Conservation (phyloP, 2,888 invertebrate genomes). For the Carcina quercana region DNA sequence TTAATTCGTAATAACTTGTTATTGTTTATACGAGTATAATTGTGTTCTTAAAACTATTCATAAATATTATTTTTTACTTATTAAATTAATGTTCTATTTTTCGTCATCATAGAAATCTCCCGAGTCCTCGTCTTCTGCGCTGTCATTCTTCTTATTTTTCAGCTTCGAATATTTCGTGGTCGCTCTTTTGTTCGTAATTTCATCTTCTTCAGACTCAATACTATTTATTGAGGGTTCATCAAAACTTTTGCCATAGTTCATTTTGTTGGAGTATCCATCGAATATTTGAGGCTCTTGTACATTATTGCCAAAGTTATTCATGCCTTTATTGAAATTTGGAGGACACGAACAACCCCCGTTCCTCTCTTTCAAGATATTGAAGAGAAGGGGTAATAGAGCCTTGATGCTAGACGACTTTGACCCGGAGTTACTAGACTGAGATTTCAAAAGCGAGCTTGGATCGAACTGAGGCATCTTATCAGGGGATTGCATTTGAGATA, state of each 20-base stretch:
- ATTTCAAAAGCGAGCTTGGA: not conserved
- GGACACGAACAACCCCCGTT: constrained; percentile 27
- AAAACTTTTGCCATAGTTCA: constrained; percentile 24
- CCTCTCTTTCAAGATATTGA: constrained; percentile 48
- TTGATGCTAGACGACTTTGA: constrained; percentile 36
- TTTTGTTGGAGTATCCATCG: constrained; percentile 35
- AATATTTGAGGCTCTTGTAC: constrained; percentile 22
- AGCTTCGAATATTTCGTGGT: not conserved
- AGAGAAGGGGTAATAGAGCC: constrained; percentile 46
- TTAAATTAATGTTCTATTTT: constrained; percentile 8
- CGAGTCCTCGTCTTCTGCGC: constrained; percentile 7
- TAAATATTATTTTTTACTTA: not conserved
- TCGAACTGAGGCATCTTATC: not conserved
- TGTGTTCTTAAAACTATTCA: not conserved
- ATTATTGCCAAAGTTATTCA: constrained; percentile 13
- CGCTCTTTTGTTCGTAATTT: constrained; percentile 8
- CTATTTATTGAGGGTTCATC: constrained; percentile 13
- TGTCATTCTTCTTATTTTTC: constrained; percentile 9
- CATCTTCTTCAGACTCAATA: constrained; percentile 16
- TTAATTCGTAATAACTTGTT: not conserved
- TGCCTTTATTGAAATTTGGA: constrained; percentile 24
- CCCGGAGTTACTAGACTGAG: constrained; percentile 1
- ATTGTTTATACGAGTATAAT: too few relatives aligned
- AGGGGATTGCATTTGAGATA: constrained; percentile 1
- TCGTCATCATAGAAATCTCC: constrained; percentile 11